Base-by-base conservation (phyloP, 2,113 vertebrate species). In the Phaethornis superciliosus region DNA sequence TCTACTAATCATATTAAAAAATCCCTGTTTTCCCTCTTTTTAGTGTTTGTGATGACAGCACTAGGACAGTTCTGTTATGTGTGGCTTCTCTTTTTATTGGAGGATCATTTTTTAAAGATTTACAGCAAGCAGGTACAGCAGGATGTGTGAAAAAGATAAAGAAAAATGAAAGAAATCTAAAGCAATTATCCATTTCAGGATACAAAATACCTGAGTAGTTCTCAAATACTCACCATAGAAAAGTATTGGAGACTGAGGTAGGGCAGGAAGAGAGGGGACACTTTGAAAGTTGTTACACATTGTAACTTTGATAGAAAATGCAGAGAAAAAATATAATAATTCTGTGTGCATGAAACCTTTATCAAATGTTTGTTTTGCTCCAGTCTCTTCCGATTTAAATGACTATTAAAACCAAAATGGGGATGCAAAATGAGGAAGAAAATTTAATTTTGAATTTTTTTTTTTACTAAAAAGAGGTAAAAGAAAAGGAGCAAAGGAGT, bases 291-390 rank as follows among this genome's bases (percentile, higher is more conserved):
- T 54, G 30, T 20, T 72, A 8, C 1, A 37, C 15, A 28, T 8
- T 19, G 77, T 59, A 44, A 55, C 85, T 86, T 83, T 33, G 75
- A 47, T 82, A 78, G 30, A 26, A 58, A 68, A 33, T 81, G 55
- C 63, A 92, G 82, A 85, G 46, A 69, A 89, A 54, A 55, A 27
- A 58, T 26, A 6, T 70, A 65, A 71, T 85, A 90, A 93, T 83
- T 82, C 37, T 4, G 7, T 49, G 46, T 68, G 54, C 67, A 7
- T 71, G 88, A 89, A 81, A 83, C 65, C 83, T 88, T 88, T 72
- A 14, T 82, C 95, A 91, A 80, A 49, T 71, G 64, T 95, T 95
- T 96, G 44, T 40, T 91, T 94, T 96, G 72, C 92, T 93, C 71
- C 68, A 77, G 71, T 96, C 76, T 60, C 63, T 88, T 77, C 24